A percentile compares a stretch with the other conserved stretches of the same genome.
phyloP scores from a whole-genome alignment of 2,888 invertebrate genomes.

The Empis stercorea region DNA sequence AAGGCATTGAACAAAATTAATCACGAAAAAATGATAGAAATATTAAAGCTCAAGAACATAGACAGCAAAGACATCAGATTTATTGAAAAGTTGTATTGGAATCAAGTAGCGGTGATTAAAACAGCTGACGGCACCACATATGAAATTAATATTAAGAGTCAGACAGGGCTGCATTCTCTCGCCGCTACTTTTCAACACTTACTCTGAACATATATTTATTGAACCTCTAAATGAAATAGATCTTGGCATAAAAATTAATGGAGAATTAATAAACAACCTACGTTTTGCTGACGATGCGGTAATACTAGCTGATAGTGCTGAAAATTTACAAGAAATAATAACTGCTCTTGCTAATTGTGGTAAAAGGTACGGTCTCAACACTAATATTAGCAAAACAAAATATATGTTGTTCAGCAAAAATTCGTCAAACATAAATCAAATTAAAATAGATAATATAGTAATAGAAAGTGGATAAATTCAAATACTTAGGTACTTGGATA shows the following conservation, averaged over 20 bases:
- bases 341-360: neutral
- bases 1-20: neutral
- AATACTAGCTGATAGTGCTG: neutral
- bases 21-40: neutral
- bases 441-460: too few relatives aligned
- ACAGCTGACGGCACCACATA: too few relatives aligned
- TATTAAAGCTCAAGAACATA: neutral
- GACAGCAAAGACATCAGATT: neutral
- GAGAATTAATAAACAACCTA: neutral
- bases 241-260: too few relatives aligned
- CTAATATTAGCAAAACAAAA: neutral
- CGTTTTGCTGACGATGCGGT: neutral
- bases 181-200: too few relatives aligned
- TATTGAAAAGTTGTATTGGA: neutral
- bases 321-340: neutral
- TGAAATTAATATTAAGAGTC: neutral
- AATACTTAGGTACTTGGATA: too few relatives aligned
- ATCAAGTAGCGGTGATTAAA: too few relatives aligned
- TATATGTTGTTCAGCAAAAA: too few relatives aligned
- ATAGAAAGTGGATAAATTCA: too few relatives aligned
- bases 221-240: too few relatives aligned
- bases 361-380: neutral
- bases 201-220: too few relatives aligned
- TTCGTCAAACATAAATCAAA: too few relatives aligned
- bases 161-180: neutral